Evolutionary conservation across 2,888 invertebrate species (phyloP).

Genomic region (Labia minor): DNA sequence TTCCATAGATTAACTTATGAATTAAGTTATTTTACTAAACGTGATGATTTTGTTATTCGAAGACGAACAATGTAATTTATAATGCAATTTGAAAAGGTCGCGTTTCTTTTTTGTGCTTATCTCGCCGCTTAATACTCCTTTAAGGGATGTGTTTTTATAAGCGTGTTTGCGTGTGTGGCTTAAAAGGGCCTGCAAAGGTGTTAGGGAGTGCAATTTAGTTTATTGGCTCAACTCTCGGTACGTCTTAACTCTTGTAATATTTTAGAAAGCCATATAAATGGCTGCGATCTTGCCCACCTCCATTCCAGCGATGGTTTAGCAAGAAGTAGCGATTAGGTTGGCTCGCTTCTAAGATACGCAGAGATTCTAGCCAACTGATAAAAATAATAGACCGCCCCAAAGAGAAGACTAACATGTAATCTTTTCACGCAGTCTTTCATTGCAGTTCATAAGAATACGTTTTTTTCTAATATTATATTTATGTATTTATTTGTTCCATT

Average conservation of each 20-base stretch:
- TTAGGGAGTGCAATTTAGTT: background rate
- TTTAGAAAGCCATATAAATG: background rate
- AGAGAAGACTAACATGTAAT: no score
- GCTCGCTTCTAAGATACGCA: background rate
- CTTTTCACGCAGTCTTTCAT: no score
- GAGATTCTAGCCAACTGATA: background rate
- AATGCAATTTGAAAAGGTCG: background rate
- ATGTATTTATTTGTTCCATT: no score
- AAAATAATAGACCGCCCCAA: background rate
- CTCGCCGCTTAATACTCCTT: background rate
- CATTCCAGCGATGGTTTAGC: background rate
- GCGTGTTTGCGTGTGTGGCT: background rate
- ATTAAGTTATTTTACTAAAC: no score
- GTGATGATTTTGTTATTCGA: no score
- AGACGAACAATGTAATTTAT: no score
- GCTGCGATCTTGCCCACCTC: background rate
- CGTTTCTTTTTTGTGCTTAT: background rate
- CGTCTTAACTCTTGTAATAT: background rate
- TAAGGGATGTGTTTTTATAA: background rate
- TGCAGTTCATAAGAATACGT: no score
- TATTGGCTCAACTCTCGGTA: background rate
- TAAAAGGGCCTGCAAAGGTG: background rate
- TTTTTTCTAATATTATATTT: no score
- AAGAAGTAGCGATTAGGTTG: background rate
- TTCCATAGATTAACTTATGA: no score